Evolutionary conservation across 1,140 invertebrate species (phyloP).

Genomic region (Bactericera cockerelli): DNA sequence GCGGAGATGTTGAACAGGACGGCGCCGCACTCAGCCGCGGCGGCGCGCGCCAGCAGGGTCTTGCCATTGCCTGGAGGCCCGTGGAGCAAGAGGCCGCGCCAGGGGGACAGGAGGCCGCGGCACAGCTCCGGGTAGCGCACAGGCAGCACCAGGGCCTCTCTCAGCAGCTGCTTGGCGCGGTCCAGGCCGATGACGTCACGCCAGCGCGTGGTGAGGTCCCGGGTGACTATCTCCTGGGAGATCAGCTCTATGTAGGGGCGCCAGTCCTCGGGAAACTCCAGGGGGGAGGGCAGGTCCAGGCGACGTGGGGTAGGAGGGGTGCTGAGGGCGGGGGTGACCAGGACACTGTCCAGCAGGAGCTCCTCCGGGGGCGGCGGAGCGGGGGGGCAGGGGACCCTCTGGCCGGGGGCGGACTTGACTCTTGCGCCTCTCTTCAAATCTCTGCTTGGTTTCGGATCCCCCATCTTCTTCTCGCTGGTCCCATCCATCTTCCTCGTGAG

Average conservation of each 20-base stretch:
- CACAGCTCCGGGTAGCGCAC: constrained; percentile 74
- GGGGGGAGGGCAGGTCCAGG: too few relatives aligned
- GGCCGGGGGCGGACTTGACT: neutral
- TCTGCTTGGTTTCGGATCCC: neutral
- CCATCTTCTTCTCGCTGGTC: neutral
- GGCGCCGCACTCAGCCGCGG: constrained; percentile 66
- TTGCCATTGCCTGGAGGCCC: constrained; percentile 72
- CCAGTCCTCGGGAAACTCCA: neutral
- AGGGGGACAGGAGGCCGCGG: constrained; percentile 55
- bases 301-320: too few relatives aligned
- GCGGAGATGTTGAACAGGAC: constrained; percentile 86
- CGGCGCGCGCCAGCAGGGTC: constrained; percentile 73
- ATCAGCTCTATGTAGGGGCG: constrained; percentile 24
- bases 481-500: constrained; percentile 41
- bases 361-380: too few relatives aligned
- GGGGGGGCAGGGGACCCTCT: too few relatives aligned
- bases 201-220: constrained; percentile 39
- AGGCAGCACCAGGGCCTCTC: constrained; percentile 78
- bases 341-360: neutral
- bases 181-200: constrained; percentile 50
- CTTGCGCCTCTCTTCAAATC: too few relatives aligned
- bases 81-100: constrained; percentile 58
- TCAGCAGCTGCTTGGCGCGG: constrained; percentile 64
- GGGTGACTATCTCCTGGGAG: constrained; percentile 39
- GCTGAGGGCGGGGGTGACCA: neutral